These are phyloP conservation scores for Percina caprodes DNA, from an alignment of 2,113 vertebrate species.

Conservation along the genomic window DNA sequence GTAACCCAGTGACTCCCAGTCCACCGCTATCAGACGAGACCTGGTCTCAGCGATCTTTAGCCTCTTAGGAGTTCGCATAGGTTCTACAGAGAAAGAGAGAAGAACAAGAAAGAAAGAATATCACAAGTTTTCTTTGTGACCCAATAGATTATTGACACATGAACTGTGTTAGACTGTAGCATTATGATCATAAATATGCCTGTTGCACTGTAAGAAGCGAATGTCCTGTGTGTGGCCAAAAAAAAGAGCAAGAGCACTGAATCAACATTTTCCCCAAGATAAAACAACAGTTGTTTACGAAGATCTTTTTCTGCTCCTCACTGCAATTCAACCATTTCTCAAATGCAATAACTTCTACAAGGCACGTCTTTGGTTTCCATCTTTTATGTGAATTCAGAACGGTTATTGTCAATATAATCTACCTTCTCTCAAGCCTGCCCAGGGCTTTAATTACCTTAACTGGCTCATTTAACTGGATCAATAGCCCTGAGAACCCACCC, in stretches of 20 bases:
- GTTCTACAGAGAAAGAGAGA: slow-evolving; percentile 85
- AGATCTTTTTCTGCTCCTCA: slow-evolving; percentile 19
- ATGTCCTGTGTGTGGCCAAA: slow-evolving; percentile 21
- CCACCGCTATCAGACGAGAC: slow-evolving; percentile 94
- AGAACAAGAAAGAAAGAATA: background rate
- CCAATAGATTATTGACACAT: background rate
- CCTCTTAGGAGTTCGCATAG: slow-evolving; percentile 97
- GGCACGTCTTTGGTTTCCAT: slow-evolving; percentile 51
- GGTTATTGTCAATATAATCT: slow-evolving; percentile 75
- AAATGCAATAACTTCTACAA: slow-evolving; percentile 56
- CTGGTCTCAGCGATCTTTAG: slow-evolving; percentile 97
- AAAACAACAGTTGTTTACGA: slow-evolving; percentile 16
- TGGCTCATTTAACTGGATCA: slow-evolving; percentile 79
- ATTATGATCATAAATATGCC: background rate
- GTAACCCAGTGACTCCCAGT: slow-evolving; percentile 98
- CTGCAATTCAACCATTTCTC: slow-evolving; percentile 49
- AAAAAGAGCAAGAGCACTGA: slow-evolving; percentile 11
- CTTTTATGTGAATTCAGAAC: slow-evolving; percentile 65
- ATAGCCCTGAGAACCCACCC: slow-evolving; percentile 51
- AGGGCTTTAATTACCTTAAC: slow-evolving; percentile 79
- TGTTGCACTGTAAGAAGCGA: background rate
- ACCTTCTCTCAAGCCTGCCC: slow-evolving; percentile 53
- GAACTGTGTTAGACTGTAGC: background rate
- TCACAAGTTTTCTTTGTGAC: background rate
- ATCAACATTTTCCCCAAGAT: slow-evolving; percentile 28